Conservation (phyloP, 2,888 invertebrate species). For the Sarcophaga caerulescens region DNA sequence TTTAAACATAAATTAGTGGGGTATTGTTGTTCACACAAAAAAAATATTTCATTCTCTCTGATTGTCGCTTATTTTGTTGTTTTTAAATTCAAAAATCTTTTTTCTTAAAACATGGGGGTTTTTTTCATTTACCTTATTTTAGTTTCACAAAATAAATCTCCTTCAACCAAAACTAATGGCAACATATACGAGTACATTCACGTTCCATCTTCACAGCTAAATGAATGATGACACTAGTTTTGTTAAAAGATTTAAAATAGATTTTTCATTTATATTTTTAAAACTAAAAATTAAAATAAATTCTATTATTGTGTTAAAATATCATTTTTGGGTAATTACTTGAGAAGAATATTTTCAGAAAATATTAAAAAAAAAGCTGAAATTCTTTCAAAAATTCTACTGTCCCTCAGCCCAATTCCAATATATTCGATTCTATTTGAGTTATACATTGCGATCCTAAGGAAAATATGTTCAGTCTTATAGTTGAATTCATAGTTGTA, state of each 20-base stretch:
- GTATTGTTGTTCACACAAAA: constrained; percentile 33
- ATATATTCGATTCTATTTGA: too few relatives aligned
- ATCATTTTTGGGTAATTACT: not conserved
- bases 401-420: too few relatives aligned
- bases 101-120: constrained; percentile 27
- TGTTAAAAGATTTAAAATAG: constrained; percentile 34
- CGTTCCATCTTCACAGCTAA: not conserved
- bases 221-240: constrained; percentile 37
- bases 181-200: not conserved
- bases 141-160: constrained; percentile 32
- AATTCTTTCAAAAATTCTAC: too few relatives aligned
- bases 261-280: constrained; percentile 24
- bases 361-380: too few relatives aligned
- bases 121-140: constrained; percentile 19
- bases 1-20: constrained; percentile 64
- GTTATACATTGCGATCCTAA: too few relatives aligned
- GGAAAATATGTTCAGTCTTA: too few relatives aligned
- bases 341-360: too few relatives aligned
- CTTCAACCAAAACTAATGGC: constrained; percentile 1
- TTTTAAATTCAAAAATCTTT: constrained; percentile 4
- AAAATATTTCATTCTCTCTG: constrained; percentile 35
- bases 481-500: too few relatives aligned
- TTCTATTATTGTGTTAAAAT: not conserved
- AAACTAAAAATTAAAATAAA: not conserved
- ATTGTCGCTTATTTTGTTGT: constrained; percentile 11